Base-by-base conservation (phyloP, 2,113 vertebrate species). In the Junco hyemalis region DNA sequence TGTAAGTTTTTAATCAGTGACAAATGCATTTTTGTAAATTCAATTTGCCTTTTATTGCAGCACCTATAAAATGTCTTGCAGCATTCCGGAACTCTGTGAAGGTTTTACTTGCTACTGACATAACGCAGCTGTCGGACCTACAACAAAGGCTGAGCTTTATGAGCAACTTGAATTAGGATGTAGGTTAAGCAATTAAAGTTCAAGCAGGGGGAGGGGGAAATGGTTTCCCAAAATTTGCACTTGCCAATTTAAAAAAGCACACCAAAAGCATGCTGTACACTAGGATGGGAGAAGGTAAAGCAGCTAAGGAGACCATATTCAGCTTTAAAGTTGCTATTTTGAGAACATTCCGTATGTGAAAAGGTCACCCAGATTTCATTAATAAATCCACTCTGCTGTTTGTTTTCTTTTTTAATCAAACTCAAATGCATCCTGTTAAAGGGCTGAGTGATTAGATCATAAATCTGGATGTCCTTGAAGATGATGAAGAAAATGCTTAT, bases 91-190 rank as follows among this genome's bases (percentile, higher is more conserved):
- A 98, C 98, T 99, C 98, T 98, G 98, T 98, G 98, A 99, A 98
- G 98, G 98, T 98, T 98, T 98, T 98, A 99, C 98, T 99, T 99
- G 99, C 98, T 98, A 98, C 98, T 99, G 99, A 99, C 99, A 99
- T 98, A 98, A 98, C 79, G 97, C 99, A 99, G 99, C 98, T 98
- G 98, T 98, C 96, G 98, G 98, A 99, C 99, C 99, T 99, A 98
- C 98, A 99, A 98, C 99, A 99, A 98, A 99, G 98, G 97, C 98
- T 97, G 94, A 97, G 97, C 96, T 98, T 99, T 99, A 99, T 98
- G 98, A 98, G 98, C 98, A 98, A 98, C 98, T 98, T 98, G 98
- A 99, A 99, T 99, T 99, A 98, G 98, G 99, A 98, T 98, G 98
- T 98, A 99, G 98, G 98, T 99, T 98, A 98, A 98, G 98, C 98